Evolutionary conservation across 92 coral and sea anemone genomes (phyloP).

Genomic region (Epizoanthus illoricatus): DNA sequence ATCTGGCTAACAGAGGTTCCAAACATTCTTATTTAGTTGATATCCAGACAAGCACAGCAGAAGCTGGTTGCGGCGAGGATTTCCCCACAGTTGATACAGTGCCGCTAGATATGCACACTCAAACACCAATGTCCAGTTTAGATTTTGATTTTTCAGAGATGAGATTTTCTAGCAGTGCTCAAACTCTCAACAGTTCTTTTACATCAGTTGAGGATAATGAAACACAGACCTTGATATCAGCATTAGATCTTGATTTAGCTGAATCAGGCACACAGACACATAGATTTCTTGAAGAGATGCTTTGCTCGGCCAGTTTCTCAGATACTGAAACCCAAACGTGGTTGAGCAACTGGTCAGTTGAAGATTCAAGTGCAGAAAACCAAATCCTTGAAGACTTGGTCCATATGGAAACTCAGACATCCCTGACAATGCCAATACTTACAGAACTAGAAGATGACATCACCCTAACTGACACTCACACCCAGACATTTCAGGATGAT

Average conservation of each 20-base stretch:
- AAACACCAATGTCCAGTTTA: slow-evolving; percentile 55
- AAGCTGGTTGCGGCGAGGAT: slow-evolving; percentile 15
- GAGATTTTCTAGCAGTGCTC: slow-evolving; percentile 61
- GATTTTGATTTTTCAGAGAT: slow-evolving; percentile 57
- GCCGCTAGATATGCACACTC: slow-evolving; percentile 61
- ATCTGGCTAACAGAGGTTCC: not conserved
- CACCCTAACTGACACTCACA: slow-evolving; percentile 76
- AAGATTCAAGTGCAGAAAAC: slow-evolving; percentile 51
- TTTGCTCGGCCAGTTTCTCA: slow-evolving; percentile 34
- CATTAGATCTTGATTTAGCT: slow-evolving; percentile 79
- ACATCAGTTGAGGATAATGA: slow-evolving; percentile 88
- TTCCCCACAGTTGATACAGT: slow-evolving; percentile 36
- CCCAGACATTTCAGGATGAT: slow-evolving; percentile 85
- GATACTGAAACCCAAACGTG: slow-evolving; percentile 58
- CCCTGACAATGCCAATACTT: slow-evolving; percentile 56
- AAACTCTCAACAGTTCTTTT: slow-evolving; percentile 61
- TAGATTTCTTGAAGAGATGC: slow-evolving; percentile 25
- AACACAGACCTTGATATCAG: slow-evolving; percentile 87
- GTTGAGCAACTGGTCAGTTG: slow-evolving; percentile 50
- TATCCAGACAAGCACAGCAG: not conserved
- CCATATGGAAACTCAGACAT: slow-evolving; percentile 81
- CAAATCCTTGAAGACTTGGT: slow-evolving; percentile 71
- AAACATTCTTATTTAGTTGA: not conserved
- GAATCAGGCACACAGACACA: slow-evolving; percentile 81
- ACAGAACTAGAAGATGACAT: slow-evolving; percentile 62